Conservation (phyloP, 2,888 invertebrate species). For the Dastarcus helophoroides region DNA sequence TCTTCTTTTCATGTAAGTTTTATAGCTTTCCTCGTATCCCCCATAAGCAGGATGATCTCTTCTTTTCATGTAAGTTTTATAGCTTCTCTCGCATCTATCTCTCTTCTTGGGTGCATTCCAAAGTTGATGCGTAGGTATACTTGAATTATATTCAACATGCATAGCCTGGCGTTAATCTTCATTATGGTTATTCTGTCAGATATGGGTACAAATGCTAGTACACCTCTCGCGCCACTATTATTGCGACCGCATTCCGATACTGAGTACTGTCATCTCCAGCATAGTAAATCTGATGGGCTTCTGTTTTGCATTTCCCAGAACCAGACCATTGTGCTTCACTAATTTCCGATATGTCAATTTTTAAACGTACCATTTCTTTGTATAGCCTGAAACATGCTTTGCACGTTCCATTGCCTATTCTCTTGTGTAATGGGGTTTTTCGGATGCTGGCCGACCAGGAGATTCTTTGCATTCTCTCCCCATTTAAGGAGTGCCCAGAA, state of each 20-base stretch:
- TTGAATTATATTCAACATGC: constrained; percentile 14
- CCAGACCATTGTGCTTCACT: constrained; percentile 12
- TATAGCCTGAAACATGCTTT: constrained; percentile 7
- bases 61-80: constrained; percentile 12
- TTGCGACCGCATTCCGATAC: constrained; percentile 10
- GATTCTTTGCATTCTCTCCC: constrained; percentile 13
- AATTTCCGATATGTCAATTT: constrained; percentile 9
- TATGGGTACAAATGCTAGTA: constrained; percentile 7
- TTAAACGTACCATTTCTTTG: constrained; percentile 9
- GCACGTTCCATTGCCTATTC: constrained; percentile 5
- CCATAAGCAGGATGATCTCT: constrained; percentile 11
- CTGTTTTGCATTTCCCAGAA: constrained; percentile 6
- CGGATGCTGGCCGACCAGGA: constrained; percentile 8
- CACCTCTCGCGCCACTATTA: constrained; percentile 5
- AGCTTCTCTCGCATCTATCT: constrained; percentile 8
- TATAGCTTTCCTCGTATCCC: constrained; percentile 8
- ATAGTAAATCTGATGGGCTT: constrained; percentile 11
- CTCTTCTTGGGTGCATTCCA: constrained; percentile 10
- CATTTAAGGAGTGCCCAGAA: constrained; percentile 10
- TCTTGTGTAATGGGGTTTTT: too few relatives aligned
- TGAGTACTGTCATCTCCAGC: constrained; percentile 9
- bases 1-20: constrained; percentile 12
- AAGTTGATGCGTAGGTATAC: constrained; percentile 14
- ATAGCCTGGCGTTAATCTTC: constrained; percentile 7
- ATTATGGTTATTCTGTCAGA: too few relatives aligned